Base-by-base conservation (phyloP, 1,140 invertebrate species). In the Rhopalosiphum maidis region DNA sequence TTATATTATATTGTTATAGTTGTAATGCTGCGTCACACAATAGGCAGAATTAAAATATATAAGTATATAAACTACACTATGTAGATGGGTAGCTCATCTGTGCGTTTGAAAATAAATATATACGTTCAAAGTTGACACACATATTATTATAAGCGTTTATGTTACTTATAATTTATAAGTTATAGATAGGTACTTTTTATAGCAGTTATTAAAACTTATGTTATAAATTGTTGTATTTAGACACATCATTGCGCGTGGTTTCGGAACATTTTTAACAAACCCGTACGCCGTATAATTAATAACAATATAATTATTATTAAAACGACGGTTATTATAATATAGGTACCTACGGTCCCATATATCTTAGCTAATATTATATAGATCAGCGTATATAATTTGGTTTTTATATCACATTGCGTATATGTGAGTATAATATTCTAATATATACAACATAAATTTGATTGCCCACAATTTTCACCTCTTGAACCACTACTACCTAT, bases 391-490 rank as follows among this genome's bases (percentile, higher is more conserved):
- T 43, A 85, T 85, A 85, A 43, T 88, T 88, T n/a, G 46, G 30
- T 22, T 88, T 48, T 35, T n/a, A 46, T 88, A 88, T 88, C 21
- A n/a, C 22, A 46, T 43, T 35, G 6, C 22, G 7, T 21, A n/a
- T 43, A 30, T 25, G 83, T 46, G 85, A 11, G 15, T 46, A 77
- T n/a, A 8, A 23, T 46, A 30, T 48, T n/a, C 18, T 46, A 77
- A n/a, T n/a, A 37, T 46, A 43, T 48, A 46, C 18, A 35, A n/a
- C 48, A 35, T n/a, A 89, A 89, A 89, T 48, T 54, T 37, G 87
- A 89, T 89, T 89, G 22, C 51, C 48, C 48, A 54, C 87, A 54
- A 37, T 89, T 51, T 89, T 89, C 35, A 87, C 43, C 23, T n/a
- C 25, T 46, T n/a, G 30, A 43, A 86, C 9, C 23, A 25, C 23